Evolutionary conservation across 1,140 invertebrate species (phyloP), one percentile per base, ranked within the genome.

Genomic region (Orius laevigatus): DNA sequence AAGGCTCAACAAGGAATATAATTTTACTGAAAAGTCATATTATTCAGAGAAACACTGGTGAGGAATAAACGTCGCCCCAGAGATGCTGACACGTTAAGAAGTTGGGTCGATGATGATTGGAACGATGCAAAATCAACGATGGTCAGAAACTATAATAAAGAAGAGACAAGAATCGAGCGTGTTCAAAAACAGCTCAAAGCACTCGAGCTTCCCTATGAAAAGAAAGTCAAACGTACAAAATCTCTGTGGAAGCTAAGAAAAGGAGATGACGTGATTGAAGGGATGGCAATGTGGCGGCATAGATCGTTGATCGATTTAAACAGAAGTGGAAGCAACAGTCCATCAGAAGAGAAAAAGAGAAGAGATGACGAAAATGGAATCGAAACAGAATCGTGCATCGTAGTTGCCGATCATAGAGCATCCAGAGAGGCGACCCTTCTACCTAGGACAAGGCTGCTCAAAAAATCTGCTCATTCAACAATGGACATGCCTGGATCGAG

Each of bases 261-360:
- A 34, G 71, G 74, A 11, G 73, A 78, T 31, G 72, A 73, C 49
- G 81, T 85, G 5, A 65, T 86, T 36, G 81, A 83, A 53, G 83
- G 84, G 0, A 87, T 87, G 84, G 76, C 81, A 0, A 62, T 87
- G 11, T 86, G 84, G 84, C 77, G 79, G 58, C 84, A 86, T 60
- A 66, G 81, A n/a, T 84, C 84, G 44, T 67, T 86, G 36, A 81
- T 87, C 0, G 79, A 82, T 66, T 72, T 74, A 57, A 56, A 70
- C 67, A 60, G 63, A 69, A 62, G 63, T 64, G 67, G 39, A 34
- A 52, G 38, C 48, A 48, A 49, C 66, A 63, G 55, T 60, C 71
- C 12, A 51, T 66, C 55, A 61, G 70, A 55, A 62, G 73, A 59
- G 60, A 63, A 56, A 57, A 66, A 57, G 56, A 66, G 53, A 60